A percentile compares a stretch with the other conserved stretches of the same genome.
Conservation (phyloP, 1,140 invertebrate species). For the Calliopsis andreniformis region DNA sequence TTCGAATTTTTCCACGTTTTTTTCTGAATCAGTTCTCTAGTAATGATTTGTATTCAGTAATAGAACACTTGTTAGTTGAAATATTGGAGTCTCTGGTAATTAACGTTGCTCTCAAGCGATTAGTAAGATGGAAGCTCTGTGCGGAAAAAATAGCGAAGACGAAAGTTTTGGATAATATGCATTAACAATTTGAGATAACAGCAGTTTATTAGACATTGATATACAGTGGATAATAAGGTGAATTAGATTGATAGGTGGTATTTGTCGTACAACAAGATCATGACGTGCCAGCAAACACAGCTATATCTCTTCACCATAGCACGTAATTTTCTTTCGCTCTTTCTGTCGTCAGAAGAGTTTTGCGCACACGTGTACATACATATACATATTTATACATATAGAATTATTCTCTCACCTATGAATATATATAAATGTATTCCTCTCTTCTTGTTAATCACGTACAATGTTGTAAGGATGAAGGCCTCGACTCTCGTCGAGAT, state of each 20-base stretch:
- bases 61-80: too few relatives aligned
- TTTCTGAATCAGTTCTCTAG: background rate
- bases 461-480: conserved; percentile 56
- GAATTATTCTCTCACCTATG: conserved; percentile 47
- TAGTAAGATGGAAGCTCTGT: too few relatives aligned
- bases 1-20: background rate
- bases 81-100: too few relatives aligned
- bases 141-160: background rate
- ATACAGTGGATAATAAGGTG: conserved; percentile 78
- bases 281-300: conserved; percentile 63
- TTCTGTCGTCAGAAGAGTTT: conserved; percentile 20
- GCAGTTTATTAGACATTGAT: conserved; percentile 81
- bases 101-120: too few relatives aligned
- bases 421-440: conserved; percentile 57
- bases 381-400: conserved; percentile 50
- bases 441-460: conserved; percentile 50
- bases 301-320: conserved; percentile 31
- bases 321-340: conserved; percentile 30
- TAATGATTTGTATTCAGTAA: too few relatives aligned
- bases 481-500: conserved; percentile 15
- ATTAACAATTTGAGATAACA: conserved; percentile 70
- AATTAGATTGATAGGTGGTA: conserved; percentile 63
- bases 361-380: conserved; percentile 57
- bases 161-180: conserved; percentile 4
- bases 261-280: conserved; percentile 68